Evolutionary conservation across 2,888 invertebrate species (phyloP).

Genomic region (Pherbina coryleti): DNA sequence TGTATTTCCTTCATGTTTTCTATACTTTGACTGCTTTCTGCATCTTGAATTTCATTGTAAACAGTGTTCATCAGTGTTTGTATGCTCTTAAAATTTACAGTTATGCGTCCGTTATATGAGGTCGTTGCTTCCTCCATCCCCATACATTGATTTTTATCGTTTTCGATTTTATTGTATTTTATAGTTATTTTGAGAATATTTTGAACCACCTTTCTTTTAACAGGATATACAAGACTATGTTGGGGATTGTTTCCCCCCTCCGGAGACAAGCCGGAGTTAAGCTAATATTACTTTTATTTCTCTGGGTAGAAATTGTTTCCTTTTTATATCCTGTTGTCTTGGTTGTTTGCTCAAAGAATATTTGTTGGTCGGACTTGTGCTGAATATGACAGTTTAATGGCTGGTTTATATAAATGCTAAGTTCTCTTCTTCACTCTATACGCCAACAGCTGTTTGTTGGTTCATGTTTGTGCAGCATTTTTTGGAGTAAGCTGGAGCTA

Average conservation of each 20-base stretch:
- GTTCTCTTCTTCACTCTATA: too few species aligned
- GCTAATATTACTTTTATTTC: neutral
- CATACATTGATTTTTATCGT: neutral
- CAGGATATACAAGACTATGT: neutral
- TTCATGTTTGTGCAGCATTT: too few species aligned
- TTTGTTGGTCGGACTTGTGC: neutral
- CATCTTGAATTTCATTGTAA: constrained; percentile 34
- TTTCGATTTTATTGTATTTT: neutral
- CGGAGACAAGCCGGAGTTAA: neutral
- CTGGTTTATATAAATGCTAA: too few species aligned
- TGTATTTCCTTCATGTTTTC: neutral
- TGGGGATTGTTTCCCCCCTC: neutral
- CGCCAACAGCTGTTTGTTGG: neutral
- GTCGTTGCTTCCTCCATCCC: neutral
- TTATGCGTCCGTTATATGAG: neutral
- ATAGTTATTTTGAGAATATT: neutral
- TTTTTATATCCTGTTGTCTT: neutral
- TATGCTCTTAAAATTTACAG: neutral
- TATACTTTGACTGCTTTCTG: neutral
- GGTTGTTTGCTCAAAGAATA: neutral
- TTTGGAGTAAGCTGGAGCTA: too few species aligned
- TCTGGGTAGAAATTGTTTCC: neutral
- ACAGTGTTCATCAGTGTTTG: constrained; percentile 6
- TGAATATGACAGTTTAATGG: neutral
- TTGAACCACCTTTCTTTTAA: neutral